These are phyloP conservation scores for Trigoniulus corallinus DNA, from an alignment of 1,140 invertebrate species.

Conservation along the genomic window DNA sequence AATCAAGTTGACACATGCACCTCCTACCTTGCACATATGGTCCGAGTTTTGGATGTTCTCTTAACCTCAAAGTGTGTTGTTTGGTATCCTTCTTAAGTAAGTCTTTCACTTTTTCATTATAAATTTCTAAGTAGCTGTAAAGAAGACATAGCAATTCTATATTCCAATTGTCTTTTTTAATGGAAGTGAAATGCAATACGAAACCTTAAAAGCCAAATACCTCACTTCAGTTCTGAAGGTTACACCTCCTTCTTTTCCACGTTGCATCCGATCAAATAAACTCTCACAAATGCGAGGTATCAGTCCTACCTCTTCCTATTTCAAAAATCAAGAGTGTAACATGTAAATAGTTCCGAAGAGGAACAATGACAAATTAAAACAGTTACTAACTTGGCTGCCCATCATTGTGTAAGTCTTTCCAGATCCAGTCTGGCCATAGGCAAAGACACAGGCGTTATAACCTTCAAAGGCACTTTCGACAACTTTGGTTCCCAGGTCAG, in stretches of 20 bases:
- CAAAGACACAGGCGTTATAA: conserved; percentile 96
- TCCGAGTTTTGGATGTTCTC: conserved; percentile 13
- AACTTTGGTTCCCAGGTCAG: conserved; percentile 72
- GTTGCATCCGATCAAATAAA: conserved; percentile 33
- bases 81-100: conserved; percentile 15
- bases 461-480: conserved; percentile 88
- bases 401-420: conserved; percentile 99
- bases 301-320: background rate
- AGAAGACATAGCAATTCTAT: background rate
- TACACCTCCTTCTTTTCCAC: conserved; percentile 58
- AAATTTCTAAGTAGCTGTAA: conserved; percentile 24
- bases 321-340: no score
- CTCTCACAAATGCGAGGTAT: conserved; percentile 10
- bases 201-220: no score
- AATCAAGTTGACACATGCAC: no score
- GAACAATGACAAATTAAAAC: no score
- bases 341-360: no score
- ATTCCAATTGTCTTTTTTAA: background rate
- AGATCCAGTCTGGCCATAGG: conserved; percentile 82
- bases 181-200: no score
- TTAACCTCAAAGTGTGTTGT: conserved; percentile 9
- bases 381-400: no score
- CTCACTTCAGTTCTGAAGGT: conserved; percentile 34
- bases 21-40: conserved; percentile 14
- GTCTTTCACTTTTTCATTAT: conserved; percentile 29